Base-by-base conservation (phyloP, 2,113 vertebrate species). In the Megaceryle maxima region DNA sequence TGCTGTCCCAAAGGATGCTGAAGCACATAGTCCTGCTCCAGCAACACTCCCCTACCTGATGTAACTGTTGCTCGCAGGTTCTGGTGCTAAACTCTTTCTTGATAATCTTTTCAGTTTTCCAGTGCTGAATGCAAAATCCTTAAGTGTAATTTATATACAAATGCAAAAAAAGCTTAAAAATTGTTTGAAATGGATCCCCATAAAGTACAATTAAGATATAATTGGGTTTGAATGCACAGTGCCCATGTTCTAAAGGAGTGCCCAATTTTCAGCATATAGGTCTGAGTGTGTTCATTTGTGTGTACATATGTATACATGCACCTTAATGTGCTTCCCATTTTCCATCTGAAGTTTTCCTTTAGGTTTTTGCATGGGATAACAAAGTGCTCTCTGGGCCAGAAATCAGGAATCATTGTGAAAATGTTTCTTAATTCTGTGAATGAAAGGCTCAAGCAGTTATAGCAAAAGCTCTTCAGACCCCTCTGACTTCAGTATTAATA, bases 281-380 rank as follows among this genome's bases (percentile, higher is more conserved):
- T 16, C 43, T 14, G 29, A n/a, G 39, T 4, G 5, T 0, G 0
- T 22, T 50, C 26, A 2, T 18, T 24, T 74, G 10, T 53, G 12
- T 62, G 35, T 13, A 18, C 41, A 2, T 11, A 26, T 3, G 5
- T 64, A 37, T 21, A 33, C 1, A 7, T 6, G 6, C 3, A 39
- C 25, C 35, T 59, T 56, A 39, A 55, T 6, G 28, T 56, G 31
- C 5, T 75, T 55, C 39, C 31, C 59, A 4, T 50, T 70, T 53
- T 87, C 13, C 5, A 22, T 5, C 5, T 78, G 46, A 79, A 68
- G 4, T 39, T 93, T 68, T 83, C 44, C 6, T 86, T 41, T 41
- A 41, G 13, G 39, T 41, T 74, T 75, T 60, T 68, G 17, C 2
- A 2, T 19, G 22, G 31, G 24, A 41, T 56, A 59, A 60, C 9